Evolutionary conservation across 2,797 vertebrate genomes (phyloP), one percentile per base, ranked within the genome.

Genomic region (Vipera ursinii): DNA sequence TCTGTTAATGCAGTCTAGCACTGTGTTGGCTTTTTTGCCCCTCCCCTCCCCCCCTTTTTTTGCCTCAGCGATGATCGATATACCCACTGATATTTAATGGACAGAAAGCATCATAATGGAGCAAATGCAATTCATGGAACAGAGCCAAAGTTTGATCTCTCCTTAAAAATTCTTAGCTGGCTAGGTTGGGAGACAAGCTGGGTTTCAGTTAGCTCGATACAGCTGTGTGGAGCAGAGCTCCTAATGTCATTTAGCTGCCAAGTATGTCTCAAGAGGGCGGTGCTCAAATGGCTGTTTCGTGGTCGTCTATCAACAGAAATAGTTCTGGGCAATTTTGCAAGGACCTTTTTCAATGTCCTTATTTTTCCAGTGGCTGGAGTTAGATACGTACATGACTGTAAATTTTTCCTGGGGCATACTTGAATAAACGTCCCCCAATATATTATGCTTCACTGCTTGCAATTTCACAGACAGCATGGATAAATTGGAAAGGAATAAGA

Each of bases 281-380:
- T 63, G 65, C 24, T n/a, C 89, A 93, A 85, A 55, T 55, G 2
- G 24, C 86, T 28, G n/a, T 61, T 91, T 88, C 3, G 20, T 63
- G 1, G 6, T 82, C 56, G n/a, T 55, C 69, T 8, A 2, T 73
- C 61, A 51, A 17, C 55, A 24, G 57, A 26, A 24, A 14, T 56
- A 0, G 65, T 13, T 90, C 89, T 85, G 57, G 89, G 90, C 88
- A 91, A 56, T 63, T 63, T 85, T 59, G 65, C 89, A 93, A 93
- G 89, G 89, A 88, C 65, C 17, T 78, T 53, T 51, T 51, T 28
- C n/a, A 86, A 48, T 55, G 38, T n/a, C 88, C 73, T 89, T n/a
- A 53, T 15, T 63, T 90, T 86, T 90, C 78, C 38, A 12, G 2
- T 48, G 32, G 65, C 32, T 51, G 91, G 91, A 88, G 20, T 38